Percentiles rank a stretch among this genome's conserved stretches.
phyloP scores from a whole-genome alignment of 2,113 vertebrate genomes.

The Redunca redunca region DNA sequence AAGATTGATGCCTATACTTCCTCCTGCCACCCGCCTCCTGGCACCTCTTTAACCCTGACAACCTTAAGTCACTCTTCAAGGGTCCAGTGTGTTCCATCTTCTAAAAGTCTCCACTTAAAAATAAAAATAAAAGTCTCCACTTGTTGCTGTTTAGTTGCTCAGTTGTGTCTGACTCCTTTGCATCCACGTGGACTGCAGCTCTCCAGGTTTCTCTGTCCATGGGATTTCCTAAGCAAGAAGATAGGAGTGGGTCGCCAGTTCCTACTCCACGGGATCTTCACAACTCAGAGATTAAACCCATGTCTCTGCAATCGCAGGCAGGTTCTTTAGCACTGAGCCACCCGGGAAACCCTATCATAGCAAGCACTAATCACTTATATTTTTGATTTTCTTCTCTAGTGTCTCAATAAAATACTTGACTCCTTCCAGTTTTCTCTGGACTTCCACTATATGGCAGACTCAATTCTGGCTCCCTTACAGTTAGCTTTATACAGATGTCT shows the following conservation, averaged over 20 bases:
- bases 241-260: not conserved
- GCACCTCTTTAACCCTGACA: not conserved
- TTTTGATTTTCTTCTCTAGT: not conserved
- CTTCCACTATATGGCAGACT: not conserved
- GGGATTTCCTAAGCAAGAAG: not conserved
- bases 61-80: not conserved
- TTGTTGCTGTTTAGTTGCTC: not conserved
- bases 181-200: not conserved
- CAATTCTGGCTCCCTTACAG: not conserved
- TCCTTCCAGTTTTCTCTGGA: not conserved
- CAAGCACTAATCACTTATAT: not conserved
- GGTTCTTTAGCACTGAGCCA: not conserved
- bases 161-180: not conserved
- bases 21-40: not conserved
- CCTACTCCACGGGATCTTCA: not conserved
- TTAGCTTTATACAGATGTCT: not conserved
- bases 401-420: not conserved
- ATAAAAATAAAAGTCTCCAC: not conserved
- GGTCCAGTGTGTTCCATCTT: not conserved
- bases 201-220: not conserved
- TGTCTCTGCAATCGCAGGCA: not conserved
- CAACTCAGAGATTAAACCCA: not conserved
- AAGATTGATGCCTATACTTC: not conserved
- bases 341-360: not conserved
- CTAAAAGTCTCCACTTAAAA: not conserved